Evolutionary conservation across 2,113 vertebrate species (phyloP).

Genomic region (Calonectris borealis): DNA sequence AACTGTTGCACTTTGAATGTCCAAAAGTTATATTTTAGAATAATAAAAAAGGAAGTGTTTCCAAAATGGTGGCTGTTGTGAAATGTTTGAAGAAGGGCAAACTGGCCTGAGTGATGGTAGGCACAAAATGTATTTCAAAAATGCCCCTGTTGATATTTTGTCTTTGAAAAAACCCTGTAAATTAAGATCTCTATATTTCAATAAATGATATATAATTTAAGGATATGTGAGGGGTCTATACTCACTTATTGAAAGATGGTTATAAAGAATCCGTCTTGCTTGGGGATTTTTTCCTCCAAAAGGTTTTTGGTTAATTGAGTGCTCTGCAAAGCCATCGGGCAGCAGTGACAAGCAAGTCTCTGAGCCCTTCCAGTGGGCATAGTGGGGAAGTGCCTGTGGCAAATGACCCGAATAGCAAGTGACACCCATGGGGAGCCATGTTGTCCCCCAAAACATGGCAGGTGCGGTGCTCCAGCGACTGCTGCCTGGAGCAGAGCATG

Average conservation of each 20-base stretch:
- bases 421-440: neutral
- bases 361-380: neutral
- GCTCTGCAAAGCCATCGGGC: neutral
- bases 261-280: neutral
- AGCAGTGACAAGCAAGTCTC: neutral
- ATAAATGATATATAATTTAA: slow-evolving; percentile 84
- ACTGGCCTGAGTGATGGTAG: slow-evolving; percentile 39
- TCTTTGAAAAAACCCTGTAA: slow-evolving; percentile 73
- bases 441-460: neutral
- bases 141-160: slow-evolving; percentile 72
- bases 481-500: neutral
- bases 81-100: slow-evolving; percentile 73
- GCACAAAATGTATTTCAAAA: slow-evolving; percentile 74
- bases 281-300: neutral
- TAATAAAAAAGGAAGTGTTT: slow-evolving; percentile 80
- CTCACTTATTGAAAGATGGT: slow-evolving; percentile 43
- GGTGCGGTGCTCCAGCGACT: neutral
- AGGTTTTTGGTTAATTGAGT: neutral
- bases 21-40: slow-evolving; percentile 86
- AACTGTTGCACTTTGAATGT: slow-evolving; percentile 97
- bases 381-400: neutral
- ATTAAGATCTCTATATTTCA: slow-evolving; percentile 84
- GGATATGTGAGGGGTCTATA: slow-evolving; percentile 56
- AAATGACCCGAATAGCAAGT: neutral
- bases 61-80: slow-evolving; percentile 76